A percentile compares a stretch with the other conserved stretches of the same genome.
These are phyloP conservation scores for Baronia brevicornis DNA, from an alignment of 2,888 invertebrate species.

Conservation along the genomic window DNA sequence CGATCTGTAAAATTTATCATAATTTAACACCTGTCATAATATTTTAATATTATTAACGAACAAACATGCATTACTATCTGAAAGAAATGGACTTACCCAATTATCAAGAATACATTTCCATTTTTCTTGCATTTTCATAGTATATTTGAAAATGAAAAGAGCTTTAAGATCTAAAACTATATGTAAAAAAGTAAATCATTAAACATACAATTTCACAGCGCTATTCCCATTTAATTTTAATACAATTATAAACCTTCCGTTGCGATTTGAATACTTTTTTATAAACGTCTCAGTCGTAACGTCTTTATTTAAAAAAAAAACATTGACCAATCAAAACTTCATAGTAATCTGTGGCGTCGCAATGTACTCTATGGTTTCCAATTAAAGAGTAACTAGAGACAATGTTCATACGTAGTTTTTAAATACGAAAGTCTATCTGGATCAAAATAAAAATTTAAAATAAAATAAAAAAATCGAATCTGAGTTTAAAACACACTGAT, in stretches of 20 bases:
- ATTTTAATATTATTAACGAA: background rate
- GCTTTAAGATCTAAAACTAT: background rate
- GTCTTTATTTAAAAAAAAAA: conserved; percentile 21
- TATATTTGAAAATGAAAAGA: conserved; percentile 14
- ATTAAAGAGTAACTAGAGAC: background rate
- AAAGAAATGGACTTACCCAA: conserved; percentile 46
- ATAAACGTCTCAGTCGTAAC: conserved; percentile 23
- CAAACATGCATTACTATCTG: background rate
- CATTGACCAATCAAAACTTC: conserved; percentile 15
- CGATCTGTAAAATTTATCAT: conserved; percentile 49
- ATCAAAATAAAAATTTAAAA: no score
- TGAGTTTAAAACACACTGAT: no score
- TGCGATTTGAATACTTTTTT: conserved; percentile 52
- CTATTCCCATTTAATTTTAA: conserved; percentile 14
- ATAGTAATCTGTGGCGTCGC: no score
- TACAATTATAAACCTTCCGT: conserved; percentile 35
- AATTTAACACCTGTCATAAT: conserved; percentile 3
- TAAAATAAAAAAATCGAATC: no score
- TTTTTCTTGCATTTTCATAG: conserved; percentile 48
- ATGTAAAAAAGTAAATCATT: conserved; percentile 4
- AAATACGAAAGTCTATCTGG: no score
- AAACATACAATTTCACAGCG: conserved; percentile 6
- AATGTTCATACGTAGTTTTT: no score
- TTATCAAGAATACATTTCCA: conserved; percentile 62
- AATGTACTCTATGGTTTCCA: background rate